phyloP scores from a whole-genome alignment of 2,797 vertebrate genomes.

The Falco biarmicus region DNA sequence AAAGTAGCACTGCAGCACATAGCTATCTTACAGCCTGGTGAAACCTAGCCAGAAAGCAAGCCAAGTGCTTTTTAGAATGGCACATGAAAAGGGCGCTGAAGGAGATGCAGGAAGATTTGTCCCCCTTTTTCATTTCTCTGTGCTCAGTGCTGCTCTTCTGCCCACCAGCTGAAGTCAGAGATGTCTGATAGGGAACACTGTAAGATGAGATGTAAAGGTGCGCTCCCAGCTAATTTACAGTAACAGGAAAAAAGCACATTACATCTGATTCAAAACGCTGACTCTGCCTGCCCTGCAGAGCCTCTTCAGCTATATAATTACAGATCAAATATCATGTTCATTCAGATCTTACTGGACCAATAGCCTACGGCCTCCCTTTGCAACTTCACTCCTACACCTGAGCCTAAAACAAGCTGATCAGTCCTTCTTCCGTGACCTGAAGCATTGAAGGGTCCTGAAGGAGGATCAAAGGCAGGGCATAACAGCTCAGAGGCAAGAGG shows the following conservation, averaged over 20 bases:
- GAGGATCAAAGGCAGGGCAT: not conserved
- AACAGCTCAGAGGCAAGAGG: not conserved
- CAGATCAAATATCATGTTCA: constrained; percentile 35
- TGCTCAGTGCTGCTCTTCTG: not conserved
- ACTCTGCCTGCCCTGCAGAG: constrained; percentile 9
- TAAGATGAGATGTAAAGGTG: not conserved
- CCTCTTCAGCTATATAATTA: constrained; percentile 19
- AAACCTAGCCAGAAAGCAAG: not conserved
- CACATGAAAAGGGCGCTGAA: not conserved
- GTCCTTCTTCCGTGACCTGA: not conserved
- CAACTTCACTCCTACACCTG: not conserved
- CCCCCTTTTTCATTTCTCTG: not conserved
- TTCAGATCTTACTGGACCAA: constrained; percentile 27
- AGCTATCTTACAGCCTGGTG: constrained; percentile 15
- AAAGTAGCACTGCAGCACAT: not conserved
- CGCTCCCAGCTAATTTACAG: not conserved
- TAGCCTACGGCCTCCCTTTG: not conserved
- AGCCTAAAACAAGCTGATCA: not conserved
- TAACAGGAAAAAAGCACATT: not conserved
- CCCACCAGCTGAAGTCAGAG: not conserved
- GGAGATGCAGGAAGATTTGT: not conserved
- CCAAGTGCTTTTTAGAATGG: not conserved
- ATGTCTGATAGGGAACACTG: not conserved
- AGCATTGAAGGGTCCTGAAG: not conserved
- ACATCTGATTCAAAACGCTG: not conserved